A percentile compares a stretch with the other conserved stretches of the same genome.
These are phyloP conservation scores for Nematolebias whitei DNA, from an alignment of 2,113 vertebrate species.

Conservation along the genomic window DNA sequence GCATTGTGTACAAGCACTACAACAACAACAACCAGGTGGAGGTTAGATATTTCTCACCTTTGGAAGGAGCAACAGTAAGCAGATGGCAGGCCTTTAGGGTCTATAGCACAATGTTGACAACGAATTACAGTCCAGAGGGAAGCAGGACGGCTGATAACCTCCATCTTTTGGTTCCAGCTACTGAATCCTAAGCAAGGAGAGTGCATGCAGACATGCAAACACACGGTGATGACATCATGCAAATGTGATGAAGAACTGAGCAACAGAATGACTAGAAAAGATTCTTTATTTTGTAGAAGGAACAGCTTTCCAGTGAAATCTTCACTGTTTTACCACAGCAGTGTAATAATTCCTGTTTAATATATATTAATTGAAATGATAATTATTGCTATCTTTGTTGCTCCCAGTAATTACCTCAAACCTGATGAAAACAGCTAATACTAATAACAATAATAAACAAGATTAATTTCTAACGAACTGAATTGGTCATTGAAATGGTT, in stretches of 20 bases:
- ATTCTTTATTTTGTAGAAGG: slow-evolving; percentile 5
- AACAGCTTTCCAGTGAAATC: slow-evolving; percentile 11
- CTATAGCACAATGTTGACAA: slow-evolving; percentile 80
- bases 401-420: neutral
- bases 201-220: slow-evolving; percentile 66
- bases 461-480: slow-evolving; percentile 21
- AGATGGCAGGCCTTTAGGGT: slow-evolving; percentile 83
- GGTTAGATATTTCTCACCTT: slow-evolving; percentile 78
- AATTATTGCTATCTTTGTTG: neutral
- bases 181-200: slow-evolving; percentile 81
- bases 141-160: slow-evolving; percentile 80
- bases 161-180: slow-evolving; percentile 81
- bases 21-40: slow-evolving; percentile 71
- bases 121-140: slow-evolving; percentile 81
- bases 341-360: neutral
- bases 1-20: no score
- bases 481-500: slow-evolving; percentile 38
- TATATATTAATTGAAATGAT: neutral
- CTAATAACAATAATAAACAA: neutral
- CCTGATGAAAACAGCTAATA: slow-evolving; percentile 11
- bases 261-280: slow-evolving; percentile 17
- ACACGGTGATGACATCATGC: slow-evolving; percentile 45
- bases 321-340: neutral
- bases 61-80: slow-evolving; percentile 75
- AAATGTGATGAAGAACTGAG: slow-evolving; percentile 45